phyloP scores from a whole-genome alignment of 1,140 invertebrate genomes.

The Brachystomella parvula region DNA sequence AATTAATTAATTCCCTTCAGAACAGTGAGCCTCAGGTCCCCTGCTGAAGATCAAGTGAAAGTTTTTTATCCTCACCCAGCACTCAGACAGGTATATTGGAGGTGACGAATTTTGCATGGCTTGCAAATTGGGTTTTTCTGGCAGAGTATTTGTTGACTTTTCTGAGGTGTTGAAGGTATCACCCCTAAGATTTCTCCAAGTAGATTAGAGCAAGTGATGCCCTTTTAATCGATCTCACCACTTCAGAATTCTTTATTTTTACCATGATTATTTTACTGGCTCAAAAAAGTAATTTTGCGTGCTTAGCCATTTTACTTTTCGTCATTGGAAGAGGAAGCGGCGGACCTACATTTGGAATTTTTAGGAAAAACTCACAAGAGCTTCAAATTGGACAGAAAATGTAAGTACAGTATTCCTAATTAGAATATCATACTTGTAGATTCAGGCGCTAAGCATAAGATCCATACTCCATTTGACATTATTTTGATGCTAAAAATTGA shows the following conservation, averaged over 20 bases:
- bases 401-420: too few relatives aligned
- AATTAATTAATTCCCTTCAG: not conserved
- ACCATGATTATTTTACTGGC: too few relatives aligned
- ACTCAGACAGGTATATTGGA: not conserved
- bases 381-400: too few relatives aligned
- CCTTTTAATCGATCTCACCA: too few relatives aligned
- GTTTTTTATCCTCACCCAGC: not conserved
- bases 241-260: too few relatives aligned
- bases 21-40: not conserved
- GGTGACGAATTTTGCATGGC: not conserved
- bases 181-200: not conserved
- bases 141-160: not conserved
- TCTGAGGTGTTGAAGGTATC: not conserved
- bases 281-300: not conserved
- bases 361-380: too few relatives aligned
- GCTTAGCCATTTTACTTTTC: not conserved
- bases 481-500: too few relatives aligned
- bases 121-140: not conserved
- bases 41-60: not conserved
- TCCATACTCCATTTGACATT: too few relatives aligned
- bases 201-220: not conserved
- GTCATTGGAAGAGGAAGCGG: not conserved
- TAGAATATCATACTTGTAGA: too few relatives aligned
- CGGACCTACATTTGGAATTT: too few relatives aligned
- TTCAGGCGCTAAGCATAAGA: too few relatives aligned